phyloP scores from a whole-genome alignment of 2,888 invertebrate species.

The Aleiodes testaceus region DNA sequence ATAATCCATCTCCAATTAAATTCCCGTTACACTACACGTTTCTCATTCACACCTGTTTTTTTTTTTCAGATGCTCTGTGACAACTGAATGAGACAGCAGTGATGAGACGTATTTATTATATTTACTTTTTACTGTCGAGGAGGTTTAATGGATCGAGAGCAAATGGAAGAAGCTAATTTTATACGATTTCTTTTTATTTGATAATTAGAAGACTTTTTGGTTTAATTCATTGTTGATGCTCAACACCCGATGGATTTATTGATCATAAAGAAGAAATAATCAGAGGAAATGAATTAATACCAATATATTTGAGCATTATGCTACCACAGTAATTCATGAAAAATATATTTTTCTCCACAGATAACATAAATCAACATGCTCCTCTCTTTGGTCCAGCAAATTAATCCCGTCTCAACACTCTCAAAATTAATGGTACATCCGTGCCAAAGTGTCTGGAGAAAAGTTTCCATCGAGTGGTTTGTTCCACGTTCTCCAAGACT shows the following conservation, averaged over 20 bases:
- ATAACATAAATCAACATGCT: constrained; percentile 32
- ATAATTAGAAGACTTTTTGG: no score
- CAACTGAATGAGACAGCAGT: constrained; percentile 21
- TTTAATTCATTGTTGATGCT: no score
- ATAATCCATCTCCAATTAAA: constrained; percentile 49
- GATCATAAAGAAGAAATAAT: no score
- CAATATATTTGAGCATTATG: no score
- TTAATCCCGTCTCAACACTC: constrained; percentile 44
- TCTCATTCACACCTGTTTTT: constrained; percentile 46
- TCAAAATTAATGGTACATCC: constrained; percentile 50
- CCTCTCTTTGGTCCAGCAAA: constrained; percentile 22
- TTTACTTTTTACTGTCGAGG: constrained; percentile 11
- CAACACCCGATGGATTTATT: no score
- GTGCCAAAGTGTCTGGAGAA: constrained; percentile 46
- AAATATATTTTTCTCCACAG: not conserved
- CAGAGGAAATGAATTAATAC: no score
- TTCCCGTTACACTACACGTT: constrained; percentile 51
- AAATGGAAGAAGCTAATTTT: not conserved
- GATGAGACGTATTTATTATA: constrained; percentile 22
- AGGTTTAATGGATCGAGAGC: constrained; percentile 1
- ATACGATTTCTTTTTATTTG: no score
- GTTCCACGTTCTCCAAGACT: constrained; percentile 16
- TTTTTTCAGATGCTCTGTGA: constrained; percentile 25
- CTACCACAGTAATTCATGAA: no score
- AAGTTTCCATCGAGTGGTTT: constrained; percentile 41